Evolutionary conservation across 2,888 invertebrate species (phyloP), one percentile per base, ranked within the genome.

Genomic region (Phanerotoma sp.): DNA sequence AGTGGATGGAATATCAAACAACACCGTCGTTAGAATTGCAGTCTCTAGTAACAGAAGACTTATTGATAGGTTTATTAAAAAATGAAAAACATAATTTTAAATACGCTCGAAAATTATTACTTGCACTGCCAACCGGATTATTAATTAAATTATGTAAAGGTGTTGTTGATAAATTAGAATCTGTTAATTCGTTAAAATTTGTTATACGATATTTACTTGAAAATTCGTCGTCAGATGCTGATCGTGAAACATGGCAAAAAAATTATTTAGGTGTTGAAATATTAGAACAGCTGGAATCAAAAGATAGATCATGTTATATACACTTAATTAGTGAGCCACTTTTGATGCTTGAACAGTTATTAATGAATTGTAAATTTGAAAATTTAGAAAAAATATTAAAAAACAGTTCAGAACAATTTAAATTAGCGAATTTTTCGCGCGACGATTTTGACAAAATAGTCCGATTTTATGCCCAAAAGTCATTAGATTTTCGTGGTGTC

Each of bases 321-420:
- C 82, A 84, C 61, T 72, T 90, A 18, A 81, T 88, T 16, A 82
- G 83, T 42, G 83, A 83, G 60, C 95, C 95, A 0, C 72, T 90
- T 35, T 77, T 89, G 4, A 87, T 95, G 68, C 79, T 94, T 7
- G 95, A 95, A 71, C 91, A 93, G 71, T 81, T 93, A 49, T 74
- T 95, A 10, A 93, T 95, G 93, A 93, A 94, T 70, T 87, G 86
- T 0, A 88, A 87, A 71, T 79, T 91, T 47, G 89, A 90, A 63
- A 79, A 82, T 47, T 77, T 91, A 6, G 79, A 82, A 1, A 80
- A 79, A 33, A 83, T 89, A 4, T 71, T 91, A 21, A 80, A 80
- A n/a, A 80, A 81, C 21, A 81, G 86, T 13, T 78, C 81, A n/a
- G 77, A 80, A 1, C 67, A 72, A 55, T 55, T 77, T 15, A 51